Evolutionary conservation across 2,888 invertebrate genomes (phyloP), one percentile per base, ranked within the genome.

Genomic region (Drosophila aldrichi): DNA sequence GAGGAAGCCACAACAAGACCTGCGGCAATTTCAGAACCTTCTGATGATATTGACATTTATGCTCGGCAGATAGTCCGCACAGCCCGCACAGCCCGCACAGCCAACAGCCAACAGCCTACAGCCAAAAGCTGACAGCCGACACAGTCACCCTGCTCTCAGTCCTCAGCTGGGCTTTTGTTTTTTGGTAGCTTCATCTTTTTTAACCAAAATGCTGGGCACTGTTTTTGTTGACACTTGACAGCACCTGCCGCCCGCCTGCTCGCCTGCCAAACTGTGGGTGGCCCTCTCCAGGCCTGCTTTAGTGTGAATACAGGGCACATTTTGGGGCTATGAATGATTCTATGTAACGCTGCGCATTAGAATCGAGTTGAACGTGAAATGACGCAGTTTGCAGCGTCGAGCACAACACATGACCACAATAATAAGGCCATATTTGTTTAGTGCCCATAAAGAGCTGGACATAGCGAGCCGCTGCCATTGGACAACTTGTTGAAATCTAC

Each of bases 11-110:
- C 70, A 78, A 77, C 63, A 73, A 61, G 55, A 65, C 83, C 81
- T 72, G 80, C 66, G 76, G 82, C 71, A 60, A 51, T 74, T 68
- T 51, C 51, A 29, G 60, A 74, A 70, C 62, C 66, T 70, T 66
- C 80, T 80, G 77, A 81, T 83, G 86, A 70, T 87, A 82, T 83
- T 85, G 87, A 82, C 88, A 82, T 86, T 86, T 87, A 87, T 81
- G 81, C 77, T 80, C 66, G 81, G 68, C 80, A 72, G 74, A 74
- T 67, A 73, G 55, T 32, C 63, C 70, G 22, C 51, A 38, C 51
- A 38, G 54, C 18, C 43, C 38, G 3, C 48, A 51, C 22, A 20
- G 5, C 29, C 48, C 38, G 7, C 12, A 25, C 12, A 25, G 20
- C 18, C 25, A 0, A 7, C 52, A 36, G 16, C 0, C 40, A 25